Percentiles rank a stretch among this genome's conserved stretches.
Evolutionary conservation across 2,113 vertebrate genomes (phyloP).

Genomic region (Crotalus viridis): DNA sequence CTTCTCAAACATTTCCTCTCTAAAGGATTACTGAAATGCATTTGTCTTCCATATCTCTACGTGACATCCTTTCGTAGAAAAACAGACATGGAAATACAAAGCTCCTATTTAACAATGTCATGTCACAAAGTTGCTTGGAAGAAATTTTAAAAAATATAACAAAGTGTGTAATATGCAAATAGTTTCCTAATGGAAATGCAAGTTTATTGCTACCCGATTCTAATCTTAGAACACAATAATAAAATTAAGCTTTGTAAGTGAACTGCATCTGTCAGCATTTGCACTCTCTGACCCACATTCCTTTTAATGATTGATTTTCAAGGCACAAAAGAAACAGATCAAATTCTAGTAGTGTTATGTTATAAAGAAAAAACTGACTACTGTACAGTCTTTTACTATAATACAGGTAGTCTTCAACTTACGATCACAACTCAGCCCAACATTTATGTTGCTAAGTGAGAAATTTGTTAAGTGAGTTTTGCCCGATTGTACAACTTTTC

Average conservation of each 20-base stretch:
- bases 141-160: not conserved
- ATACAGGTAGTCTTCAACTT: slow-evolving; percentile 7
- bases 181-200: slow-evolving; percentile 15
- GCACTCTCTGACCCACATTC: not conserved
- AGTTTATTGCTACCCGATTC: not conserved
- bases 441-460: too few relatives aligned
- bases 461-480: too few relatives aligned
- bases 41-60: not conserved
- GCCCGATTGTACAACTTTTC: too few relatives aligned
- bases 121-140: not conserved
- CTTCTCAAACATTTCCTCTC: not conserved
- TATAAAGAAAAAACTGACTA: slow-evolving; percentile 24
- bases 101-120: not conserved
- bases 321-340: not conserved
- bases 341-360: slow-evolving; percentile 11
- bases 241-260: not conserved
- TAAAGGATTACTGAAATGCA: too few relatives aligned
- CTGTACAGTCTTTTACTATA: too few relatives aligned
- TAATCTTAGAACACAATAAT: not conserved
- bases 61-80: not conserved
- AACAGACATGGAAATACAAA: not conserved
- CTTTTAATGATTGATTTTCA: not conserved
- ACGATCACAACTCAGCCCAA: too few relatives aligned
- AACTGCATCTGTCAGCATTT: not conserved
- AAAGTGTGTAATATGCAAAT: not conserved